A percentile compares a stretch with the other conserved stretches of the same genome.
Conservation (phyloP, 2,113 vertebrate genomes). For the Dendrocopos noguchii region DNA sequence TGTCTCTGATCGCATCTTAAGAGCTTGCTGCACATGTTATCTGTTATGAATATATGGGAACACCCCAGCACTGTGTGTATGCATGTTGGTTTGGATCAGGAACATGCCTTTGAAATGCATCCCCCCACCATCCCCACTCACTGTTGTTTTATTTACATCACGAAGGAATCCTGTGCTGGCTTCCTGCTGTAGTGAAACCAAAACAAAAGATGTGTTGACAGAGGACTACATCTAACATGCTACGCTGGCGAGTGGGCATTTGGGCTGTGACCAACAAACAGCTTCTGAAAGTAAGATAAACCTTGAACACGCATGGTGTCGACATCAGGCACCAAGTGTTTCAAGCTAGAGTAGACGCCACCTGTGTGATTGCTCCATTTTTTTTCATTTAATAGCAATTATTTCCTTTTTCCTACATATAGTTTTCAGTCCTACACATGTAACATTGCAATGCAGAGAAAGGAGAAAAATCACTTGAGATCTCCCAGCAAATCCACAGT, state of each 20-base stretch:
- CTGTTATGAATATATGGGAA: background rate
- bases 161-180: background rate
- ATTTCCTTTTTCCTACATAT: background rate
- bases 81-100: background rate
- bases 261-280: background rate
- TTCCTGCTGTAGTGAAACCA: background rate
- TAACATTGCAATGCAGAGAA: background rate
- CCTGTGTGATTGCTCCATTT: background rate
- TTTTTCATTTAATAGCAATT: background rate
- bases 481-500: background rate
- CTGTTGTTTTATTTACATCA: background rate
- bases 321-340: background rate
- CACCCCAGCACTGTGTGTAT: fast-evolving
- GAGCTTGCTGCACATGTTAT: background rate
- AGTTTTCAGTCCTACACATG: background rate
- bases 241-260: background rate
- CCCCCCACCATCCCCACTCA: background rate
- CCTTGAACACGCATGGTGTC: background rate
- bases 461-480: conserved; percentile 13
- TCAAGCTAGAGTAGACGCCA: background rate
- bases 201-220: background rate
- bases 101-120: background rate
- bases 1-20: background rate
- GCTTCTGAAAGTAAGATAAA: background rate
- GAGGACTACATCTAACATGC: background rate